These are phyloP conservation scores for Mercenaria mercenaria DNA, from an alignment of 1,140 invertebrate species.

Conservation along the genomic window DNA sequence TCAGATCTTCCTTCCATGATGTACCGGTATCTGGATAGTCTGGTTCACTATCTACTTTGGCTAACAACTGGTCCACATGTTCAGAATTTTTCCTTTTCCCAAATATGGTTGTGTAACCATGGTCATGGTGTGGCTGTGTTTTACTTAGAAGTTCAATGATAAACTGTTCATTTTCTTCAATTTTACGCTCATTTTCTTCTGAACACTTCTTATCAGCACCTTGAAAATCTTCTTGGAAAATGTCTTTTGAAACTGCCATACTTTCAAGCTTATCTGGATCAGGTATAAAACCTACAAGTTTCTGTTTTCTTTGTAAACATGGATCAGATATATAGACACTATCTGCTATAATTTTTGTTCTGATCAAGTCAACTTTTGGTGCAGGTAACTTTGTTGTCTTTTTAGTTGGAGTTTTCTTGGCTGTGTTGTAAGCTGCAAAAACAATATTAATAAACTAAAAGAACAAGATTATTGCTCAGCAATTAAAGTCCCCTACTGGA, in stretches of 20 bases:
- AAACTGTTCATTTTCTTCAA: conserved; percentile 79
- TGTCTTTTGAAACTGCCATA: conserved; percentile 39
- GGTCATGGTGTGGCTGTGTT: conserved; percentile 80
- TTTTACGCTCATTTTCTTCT: conserved; percentile 71
- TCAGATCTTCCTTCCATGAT: conserved; percentile 29
- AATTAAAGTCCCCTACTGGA: no score
- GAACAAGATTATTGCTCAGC: no score
- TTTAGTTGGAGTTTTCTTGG: not conserved
- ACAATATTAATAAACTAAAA: not conserved
- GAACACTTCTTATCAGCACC: conserved; percentile 53
- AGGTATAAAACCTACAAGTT: conserved; percentile 51
- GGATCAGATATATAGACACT: conserved; percentile 24
- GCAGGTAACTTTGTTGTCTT: not conserved
- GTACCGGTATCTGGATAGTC: not conserved
- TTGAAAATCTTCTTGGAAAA: conserved; percentile 20
- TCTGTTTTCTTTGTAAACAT: conserved; percentile 6
- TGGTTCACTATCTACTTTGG: not conserved
- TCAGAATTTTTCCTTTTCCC: conserved; percentile 73
- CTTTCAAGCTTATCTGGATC: conserved; percentile 41
- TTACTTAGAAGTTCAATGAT: conserved; percentile 78
- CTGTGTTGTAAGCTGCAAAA: not conserved
- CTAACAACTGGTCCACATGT: conserved; percentile 11
- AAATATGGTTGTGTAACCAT: conserved; percentile 83
- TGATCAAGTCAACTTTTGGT: not conserved
- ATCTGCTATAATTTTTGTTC: conserved; percentile 9